Evolutionary conservation across 2,797 vertebrate species (phyloP).

Genomic region (Ibycter americanus): DNA sequence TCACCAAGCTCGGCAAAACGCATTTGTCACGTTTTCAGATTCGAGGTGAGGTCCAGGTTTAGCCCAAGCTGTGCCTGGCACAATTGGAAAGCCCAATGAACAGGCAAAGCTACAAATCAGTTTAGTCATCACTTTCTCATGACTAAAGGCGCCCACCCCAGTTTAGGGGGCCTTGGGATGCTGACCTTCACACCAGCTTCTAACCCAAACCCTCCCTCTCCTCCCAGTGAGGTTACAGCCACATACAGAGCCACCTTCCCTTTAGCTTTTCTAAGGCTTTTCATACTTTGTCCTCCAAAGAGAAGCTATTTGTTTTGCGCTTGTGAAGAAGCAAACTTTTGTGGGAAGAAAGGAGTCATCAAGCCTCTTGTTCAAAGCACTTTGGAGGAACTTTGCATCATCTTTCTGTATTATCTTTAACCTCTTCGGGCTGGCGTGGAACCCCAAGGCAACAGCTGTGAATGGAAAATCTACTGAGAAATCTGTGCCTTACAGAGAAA

Average conservation of each 20-base stretch:
- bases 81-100: not conserved
- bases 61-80: not conserved
- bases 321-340: not conserved
- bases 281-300: not conserved
- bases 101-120: not conserved
- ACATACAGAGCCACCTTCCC: not conserved
- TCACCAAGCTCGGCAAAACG: rapidly evolving
- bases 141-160: not conserved
- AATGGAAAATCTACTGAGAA: not conserved
- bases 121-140: too few species aligned
- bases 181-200: not conserved
- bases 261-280: not conserved
- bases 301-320: not conserved
- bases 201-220: not conserved
- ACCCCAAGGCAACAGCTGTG: not conserved
- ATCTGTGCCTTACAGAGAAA: not conserved
- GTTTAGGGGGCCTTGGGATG: not conserved
- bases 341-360: not conserved
- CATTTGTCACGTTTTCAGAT: rapidly evolving
- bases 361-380: not conserved
- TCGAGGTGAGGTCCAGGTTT: not conserved
- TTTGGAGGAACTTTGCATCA: rapidly evolving
- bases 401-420: rapidly evolving
- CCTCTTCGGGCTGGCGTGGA: not conserved
- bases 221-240: not conserved